These are phyloP conservation scores for Tineola bisselliella DNA, from an alignment of 2,888 invertebrate genomes.

Conservation along the genomic window DNA sequence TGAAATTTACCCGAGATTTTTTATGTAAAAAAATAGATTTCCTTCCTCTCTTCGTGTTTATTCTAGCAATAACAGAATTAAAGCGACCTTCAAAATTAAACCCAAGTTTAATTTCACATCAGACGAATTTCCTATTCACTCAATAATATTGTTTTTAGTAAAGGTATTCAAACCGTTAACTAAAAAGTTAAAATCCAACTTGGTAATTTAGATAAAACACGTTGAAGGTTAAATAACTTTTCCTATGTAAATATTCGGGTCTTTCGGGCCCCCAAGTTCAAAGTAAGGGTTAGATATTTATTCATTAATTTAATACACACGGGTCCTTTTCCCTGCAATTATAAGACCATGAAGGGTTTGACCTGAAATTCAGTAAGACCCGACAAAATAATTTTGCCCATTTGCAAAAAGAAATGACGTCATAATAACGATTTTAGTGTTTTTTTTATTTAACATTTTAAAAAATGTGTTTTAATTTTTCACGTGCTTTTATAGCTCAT, in stretches of 20 bases:
- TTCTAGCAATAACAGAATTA: too few relatives aligned
- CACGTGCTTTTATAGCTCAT: too few relatives aligned
- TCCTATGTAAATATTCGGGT: slow-evolving; percentile 7
- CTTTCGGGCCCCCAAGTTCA: neutral
- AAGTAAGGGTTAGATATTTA: slow-evolving; percentile 9
- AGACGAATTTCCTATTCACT: neutral
- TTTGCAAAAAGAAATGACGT: neutral
- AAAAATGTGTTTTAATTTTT: too few relatives aligned
- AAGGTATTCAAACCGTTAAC: neutral
- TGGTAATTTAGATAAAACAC: neutral
- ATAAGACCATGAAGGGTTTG: neutral
- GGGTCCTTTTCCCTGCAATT: slow-evolving; percentile 6
- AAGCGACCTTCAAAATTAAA: neutral
- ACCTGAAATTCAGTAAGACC: neutral
- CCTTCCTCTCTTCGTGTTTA: too few relatives aligned
- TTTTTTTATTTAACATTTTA: too few relatives aligned
- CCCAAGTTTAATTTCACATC: neutral
- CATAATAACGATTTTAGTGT: too few relatives aligned
- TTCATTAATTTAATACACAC: slow-evolving; percentile 12
- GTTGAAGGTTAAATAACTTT: neutral
- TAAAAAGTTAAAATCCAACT: neutral
- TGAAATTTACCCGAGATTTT: too few relatives aligned
- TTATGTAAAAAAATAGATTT: too few relatives aligned
- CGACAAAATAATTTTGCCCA: neutral
- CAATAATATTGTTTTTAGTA: neutral